Base-by-base conservation (phyloP, 2,113 vertebrate species). In the Megaleporinus macrocephalus region DNA sequence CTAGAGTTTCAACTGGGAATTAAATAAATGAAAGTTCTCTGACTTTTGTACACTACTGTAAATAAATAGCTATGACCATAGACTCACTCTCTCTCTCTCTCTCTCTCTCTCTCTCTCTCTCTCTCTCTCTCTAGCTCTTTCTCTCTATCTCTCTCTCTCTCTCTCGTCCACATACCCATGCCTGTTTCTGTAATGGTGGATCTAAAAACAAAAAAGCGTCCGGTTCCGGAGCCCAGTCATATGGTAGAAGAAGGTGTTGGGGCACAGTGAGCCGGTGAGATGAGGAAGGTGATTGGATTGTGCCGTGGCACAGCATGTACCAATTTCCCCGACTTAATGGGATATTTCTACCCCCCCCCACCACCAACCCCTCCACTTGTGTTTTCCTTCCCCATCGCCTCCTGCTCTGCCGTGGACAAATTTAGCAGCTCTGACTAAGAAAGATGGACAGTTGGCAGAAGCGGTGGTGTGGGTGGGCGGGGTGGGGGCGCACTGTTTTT, bases 271-370 rank as follows among this genome's bases (percentile, higher is more conserved):
- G 71, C 63, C 36, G 41, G 80, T 70, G 76, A 81, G 85, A 90
- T 79, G 74, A 83, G 76, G 84, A 80, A 83, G 73, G 85, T 86
- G 90, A 90, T 87, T 87, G 89, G 88, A 87, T 84, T 86, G 87
- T 89, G 83, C 84, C 76, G 82, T 44, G 44, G 84, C 89, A 88
- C 88, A 87, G 88, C 89, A 87, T 92, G 90, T 92, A 90, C 86
- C 89, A 90, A 90, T 92, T 89, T 93, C 78, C 81, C 87, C 62
- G 7, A 90, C 85, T 89, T 93, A 91, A 93, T 92, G 47, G 89
- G 85, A 89, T 86, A 89, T 88, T 81, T 91, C 81, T 89, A 83
- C 79, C 84, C 83, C 3, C 33, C n/a, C 13, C 82, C 44, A 66
- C 49, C 41, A 59, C 73, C 70, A 30, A 66, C 49, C 27, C 69